Evolutionary conservation across 2,113 vertebrate genomes (phyloP).

Genomic region (Esox niger): DNA sequence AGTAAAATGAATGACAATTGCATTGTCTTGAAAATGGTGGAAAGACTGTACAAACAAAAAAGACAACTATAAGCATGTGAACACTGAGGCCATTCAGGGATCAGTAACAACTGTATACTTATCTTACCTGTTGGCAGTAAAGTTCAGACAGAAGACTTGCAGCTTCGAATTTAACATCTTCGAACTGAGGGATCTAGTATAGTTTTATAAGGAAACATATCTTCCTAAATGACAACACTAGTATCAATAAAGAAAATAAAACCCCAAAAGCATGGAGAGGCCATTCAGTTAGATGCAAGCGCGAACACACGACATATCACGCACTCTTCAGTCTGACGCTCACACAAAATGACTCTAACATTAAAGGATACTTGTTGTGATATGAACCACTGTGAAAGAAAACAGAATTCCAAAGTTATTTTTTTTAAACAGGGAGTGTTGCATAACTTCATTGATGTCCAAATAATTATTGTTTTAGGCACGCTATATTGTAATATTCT

Average conservation of each 20-base stretch:
- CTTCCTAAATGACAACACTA: neutral
- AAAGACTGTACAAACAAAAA: neutral
- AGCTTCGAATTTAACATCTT: slow-evolving; percentile 98
- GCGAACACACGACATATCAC: neutral
- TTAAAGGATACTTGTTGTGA: slow-evolving; percentile 93
- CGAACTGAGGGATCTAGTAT: slow-evolving; percentile 56
- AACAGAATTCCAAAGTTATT: slow-evolving; percentile 18
- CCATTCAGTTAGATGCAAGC: neutral
- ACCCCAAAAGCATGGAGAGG: neutral
- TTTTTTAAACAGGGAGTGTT: neutral
- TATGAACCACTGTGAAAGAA: slow-evolving; percentile 82
- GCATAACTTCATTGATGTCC: neutral
- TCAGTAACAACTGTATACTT: neutral
- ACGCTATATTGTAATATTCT: neutral
- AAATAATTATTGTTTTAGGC: neutral
- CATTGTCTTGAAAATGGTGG: neutral
- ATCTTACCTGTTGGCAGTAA: slow-evolving; percentile 95
- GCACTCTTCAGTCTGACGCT: neutral
- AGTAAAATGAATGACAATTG: neutral
- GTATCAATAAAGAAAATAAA: neutral
- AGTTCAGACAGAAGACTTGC: slow-evolving; percentile 96
- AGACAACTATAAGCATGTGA: neutral
- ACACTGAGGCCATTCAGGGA: neutral
- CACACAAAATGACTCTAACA: neutral
- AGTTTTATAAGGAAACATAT: slow-evolving; percentile 11